Conservation (phyloP, 2,888 invertebrate genomes). For the Tryphoninae sp. region DNA sequence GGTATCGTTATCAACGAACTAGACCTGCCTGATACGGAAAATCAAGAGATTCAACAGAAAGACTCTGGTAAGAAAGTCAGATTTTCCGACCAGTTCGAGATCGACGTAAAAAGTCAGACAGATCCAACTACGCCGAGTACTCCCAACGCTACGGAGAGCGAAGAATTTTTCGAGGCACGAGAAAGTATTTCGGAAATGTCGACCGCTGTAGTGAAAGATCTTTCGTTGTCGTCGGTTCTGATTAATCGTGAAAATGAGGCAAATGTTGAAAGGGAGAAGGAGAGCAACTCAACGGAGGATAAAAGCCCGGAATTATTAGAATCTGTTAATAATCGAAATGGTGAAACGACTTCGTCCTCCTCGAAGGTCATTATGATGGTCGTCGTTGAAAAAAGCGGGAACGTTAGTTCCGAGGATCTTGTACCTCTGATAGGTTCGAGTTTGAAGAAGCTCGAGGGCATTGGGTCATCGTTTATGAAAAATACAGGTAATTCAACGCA, state of each 20-base stretch:
- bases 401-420: slow-evolving; percentile 65
- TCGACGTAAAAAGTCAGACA: slow-evolving; percentile 17
- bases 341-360: slow-evolving; percentile 46
- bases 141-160: slow-evolving; percentile 62
- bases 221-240: slow-evolving; percentile 42
- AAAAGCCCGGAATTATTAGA: not conserved
- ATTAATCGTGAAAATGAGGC: slow-evolving; percentile 60
- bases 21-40: slow-evolving; percentile 21
- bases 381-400: slow-evolving; percentile 72
- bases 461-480: slow-evolving; percentile 17
- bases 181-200: slow-evolving; percentile 64
- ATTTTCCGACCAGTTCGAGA: slow-evolving; percentile 71
- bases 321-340: not conserved
- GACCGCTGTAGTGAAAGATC: slow-evolving; percentile 37
- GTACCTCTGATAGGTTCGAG: slow-evolving; percentile 74
- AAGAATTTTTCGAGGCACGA: slow-evolving; percentile 69
- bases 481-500: not conserved
- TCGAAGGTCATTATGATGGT: slow-evolving; percentile 77
- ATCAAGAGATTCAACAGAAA: slow-evolving; percentile 17
- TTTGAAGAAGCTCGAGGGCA: slow-evolving; percentile 72
- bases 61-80: slow-evolving; percentile 71
- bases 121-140: not conserved
- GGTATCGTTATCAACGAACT: slow-evolving; percentile 7
- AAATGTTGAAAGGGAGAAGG: slow-evolving; percentile 64
- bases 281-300: slow-evolving; percentile 1